phyloP scores from a whole-genome alignment of 1,140 invertebrate species.

The Spodoptera frugiperda region DNA sequence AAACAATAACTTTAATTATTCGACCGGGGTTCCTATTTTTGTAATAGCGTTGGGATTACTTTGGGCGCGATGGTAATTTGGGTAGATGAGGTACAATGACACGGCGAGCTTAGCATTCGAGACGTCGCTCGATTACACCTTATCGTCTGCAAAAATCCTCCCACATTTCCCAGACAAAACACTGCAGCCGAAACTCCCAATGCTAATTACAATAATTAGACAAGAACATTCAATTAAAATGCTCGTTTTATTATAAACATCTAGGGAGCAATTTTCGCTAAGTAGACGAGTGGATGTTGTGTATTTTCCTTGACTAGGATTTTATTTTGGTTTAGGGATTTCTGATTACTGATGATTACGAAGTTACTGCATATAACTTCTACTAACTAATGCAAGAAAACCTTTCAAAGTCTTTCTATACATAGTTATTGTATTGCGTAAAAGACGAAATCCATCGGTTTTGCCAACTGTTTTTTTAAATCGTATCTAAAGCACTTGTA shows the following conservation, averaged over 20 bases:
- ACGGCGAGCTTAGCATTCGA: not conserved
- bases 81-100: conserved; percentile 11
- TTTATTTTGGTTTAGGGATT: no score
- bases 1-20: conserved; percentile 38
- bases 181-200: conserved; percentile 7
- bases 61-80: conserved; percentile 26
- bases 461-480: no score
- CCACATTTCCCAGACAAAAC: not conserved
- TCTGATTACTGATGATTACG: no score
- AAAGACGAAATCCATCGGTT: no score
- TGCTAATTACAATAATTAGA: conserved; percentile 21
- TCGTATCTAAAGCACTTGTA: no score
- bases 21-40: conserved; percentile 25
- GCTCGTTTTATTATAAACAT: not conserved
- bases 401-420: no score
- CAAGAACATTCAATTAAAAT: conserved; percentile 9
- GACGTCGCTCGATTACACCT: not conserved
- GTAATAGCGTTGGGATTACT: conserved; percentile 29
- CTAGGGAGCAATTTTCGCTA: not conserved
- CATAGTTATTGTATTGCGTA: no score
- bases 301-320: not conserved
- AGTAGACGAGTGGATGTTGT: not conserved
- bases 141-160: not conserved
- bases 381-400: no score
- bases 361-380: no score